phyloP scores from a whole-genome alignment of 2,888 invertebrate species.

The Dascillus cervinus region DNA sequence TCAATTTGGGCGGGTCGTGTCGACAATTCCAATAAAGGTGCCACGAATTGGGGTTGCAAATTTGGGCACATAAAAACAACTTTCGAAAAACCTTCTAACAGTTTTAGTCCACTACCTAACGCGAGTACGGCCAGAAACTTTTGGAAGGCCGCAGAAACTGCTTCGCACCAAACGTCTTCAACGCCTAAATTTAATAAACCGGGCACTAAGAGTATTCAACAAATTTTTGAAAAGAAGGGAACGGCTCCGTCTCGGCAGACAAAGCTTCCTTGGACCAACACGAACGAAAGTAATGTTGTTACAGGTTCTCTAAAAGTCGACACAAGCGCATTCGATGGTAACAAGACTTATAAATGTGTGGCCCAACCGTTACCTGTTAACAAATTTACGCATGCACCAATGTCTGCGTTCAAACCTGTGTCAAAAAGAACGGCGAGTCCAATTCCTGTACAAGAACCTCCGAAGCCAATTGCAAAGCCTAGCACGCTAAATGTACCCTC shows the following conservation, averaged over 20 bases:
- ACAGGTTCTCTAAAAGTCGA: conserved; percentile 40
- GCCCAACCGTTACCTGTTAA: conserved; percentile 57
- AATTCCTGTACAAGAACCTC: conserved; percentile 19
- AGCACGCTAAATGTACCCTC: conserved; percentile 3
- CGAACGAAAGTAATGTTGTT: conserved; percentile 38
- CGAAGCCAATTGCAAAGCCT: not conserved
- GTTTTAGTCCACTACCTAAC: conserved; percentile 24
- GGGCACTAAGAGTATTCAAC: conserved; percentile 34
- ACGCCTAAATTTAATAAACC: conserved; percentile 39
- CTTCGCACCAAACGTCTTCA: conserved; percentile 27
- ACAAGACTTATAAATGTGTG: conserved; percentile 44
- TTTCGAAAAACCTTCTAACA: conserved; percentile 58
- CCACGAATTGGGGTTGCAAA: conserved; percentile 66
- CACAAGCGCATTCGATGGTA: conserved; percentile 26
- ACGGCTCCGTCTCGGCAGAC: conserved; percentile 25
- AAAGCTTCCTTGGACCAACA: conserved; percentile 43
- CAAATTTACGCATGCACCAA: conserved; percentile 69
- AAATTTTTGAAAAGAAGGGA: conserved; percentile 38
- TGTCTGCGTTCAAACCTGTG: conserved; percentile 66
- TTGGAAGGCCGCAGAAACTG: conserved; percentile 53
- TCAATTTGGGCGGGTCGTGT: conserved; percentile 13
- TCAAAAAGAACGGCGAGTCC: conserved; percentile 31
- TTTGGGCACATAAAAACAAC: conserved; percentile 78
- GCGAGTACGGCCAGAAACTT: conserved; percentile 51
- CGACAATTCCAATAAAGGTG: conserved; percentile 1